Base-by-base conservation (phyloP, 2,113 vertebrate genomes). In the Vidua chalybeata region DNA sequence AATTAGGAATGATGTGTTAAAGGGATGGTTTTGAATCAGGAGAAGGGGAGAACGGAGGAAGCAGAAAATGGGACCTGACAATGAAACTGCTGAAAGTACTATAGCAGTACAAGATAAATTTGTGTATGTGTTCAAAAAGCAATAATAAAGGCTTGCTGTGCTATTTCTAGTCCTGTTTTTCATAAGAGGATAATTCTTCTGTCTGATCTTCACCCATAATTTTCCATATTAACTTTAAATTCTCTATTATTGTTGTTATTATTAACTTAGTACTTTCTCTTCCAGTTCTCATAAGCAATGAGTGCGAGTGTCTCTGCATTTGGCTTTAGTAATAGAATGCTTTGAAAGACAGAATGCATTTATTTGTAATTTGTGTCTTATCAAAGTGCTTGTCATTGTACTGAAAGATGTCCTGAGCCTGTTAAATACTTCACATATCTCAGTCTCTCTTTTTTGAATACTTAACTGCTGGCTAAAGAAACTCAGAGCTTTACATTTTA, bases 1-100 rank as follows among this genome's bases (percentile, higher is more conserved):
- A 98, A 99, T 99, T 99, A 99, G 98, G 97, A 98, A 95, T 98
- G 98, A 98, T 98, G 98, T 98, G 98, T 98, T 98, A 98, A 98
- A 98, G 97, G 98, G 96, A 97, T 97, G 97, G 96, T 96, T 98
- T 98, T 98, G 98, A 98, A 98, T 97, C 84, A 89, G 96, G 96
- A 96, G 91, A 97, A 85, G 89, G 81, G 84, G 97, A 75, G 93
- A 97, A 98, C 81, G 91, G 97, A 97, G 91, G 93, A 97, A 98
- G 96, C 96, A 97, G 97, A 97, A 97, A 98, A 97, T 96, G 89
- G 94, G 82, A 95, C 72, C 90, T 92, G 94, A 97, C 89, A 94
- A 84, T 84, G 83, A 94, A 97, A 93, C 52, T 39, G 92, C 75
- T 89, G 92, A 96, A 96, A 80, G 79, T 96, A 85, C 75, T 84